Percentiles rank a stretch among this genome's conserved stretches.
Conservation (phyloP, 2,888 invertebrate genomes). For the Magallana nippona region DNA sequence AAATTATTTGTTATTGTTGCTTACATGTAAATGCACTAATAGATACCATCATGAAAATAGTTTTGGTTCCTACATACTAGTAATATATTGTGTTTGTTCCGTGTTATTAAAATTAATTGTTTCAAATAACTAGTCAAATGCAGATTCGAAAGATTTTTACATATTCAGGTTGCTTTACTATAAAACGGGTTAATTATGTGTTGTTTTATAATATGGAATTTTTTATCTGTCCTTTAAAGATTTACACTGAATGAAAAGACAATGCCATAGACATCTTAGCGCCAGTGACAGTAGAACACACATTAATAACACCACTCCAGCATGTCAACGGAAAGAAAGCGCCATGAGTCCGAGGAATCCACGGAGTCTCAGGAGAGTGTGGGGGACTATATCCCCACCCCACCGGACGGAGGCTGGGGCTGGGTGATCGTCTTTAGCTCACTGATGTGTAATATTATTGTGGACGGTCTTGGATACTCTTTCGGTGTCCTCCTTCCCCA, state of each 20-base stretch:
- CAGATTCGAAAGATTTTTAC: too few relatives aligned
- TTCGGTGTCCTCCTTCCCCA: constrained; percentile 88
- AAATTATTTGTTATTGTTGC: too few relatives aligned
- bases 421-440: constrained; percentile 95
- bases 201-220: too few relatives aligned
- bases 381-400: constrained; percentile 75
- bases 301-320: not conserved
- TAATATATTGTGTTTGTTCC: too few relatives aligned
- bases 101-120: too few relatives aligned
- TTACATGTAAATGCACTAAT: too few relatives aligned
- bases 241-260: not conserved
- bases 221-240: too few relatives aligned
- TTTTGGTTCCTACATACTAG: too few relatives aligned
- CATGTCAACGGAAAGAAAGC: constrained; percentile 39
- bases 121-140: too few relatives aligned
- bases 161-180: too few relatives aligned
- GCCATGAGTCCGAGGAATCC: constrained; percentile 65
- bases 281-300: not conserved
- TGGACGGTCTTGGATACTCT: constrained; percentile 96
- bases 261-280: not conserved
- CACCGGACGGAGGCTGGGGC: constrained; percentile 90
- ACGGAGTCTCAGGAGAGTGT: constrained; percentile 63
- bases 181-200: too few relatives aligned
- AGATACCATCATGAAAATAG: too few relatives aligned
- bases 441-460: constrained; percentile 94